A percentile compares a stretch with the other conserved stretches of the same genome.
These are phyloP conservation scores for Pristionchus japonicus DNA, from an alignment of 2,888 invertebrate species.

Conservation along the genomic window DNA sequence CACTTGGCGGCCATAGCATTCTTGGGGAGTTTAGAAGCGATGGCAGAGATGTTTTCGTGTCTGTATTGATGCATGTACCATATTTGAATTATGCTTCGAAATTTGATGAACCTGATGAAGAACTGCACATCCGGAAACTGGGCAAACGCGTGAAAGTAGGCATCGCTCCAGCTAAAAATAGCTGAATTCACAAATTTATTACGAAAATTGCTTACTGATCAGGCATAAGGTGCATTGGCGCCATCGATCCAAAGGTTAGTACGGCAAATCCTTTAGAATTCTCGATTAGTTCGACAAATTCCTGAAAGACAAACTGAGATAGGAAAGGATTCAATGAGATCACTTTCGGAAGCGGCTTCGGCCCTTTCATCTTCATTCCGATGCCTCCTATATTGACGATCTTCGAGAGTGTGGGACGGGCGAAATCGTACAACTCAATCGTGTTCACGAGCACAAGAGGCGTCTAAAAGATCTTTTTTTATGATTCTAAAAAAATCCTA, in stretches of 20 bases:
- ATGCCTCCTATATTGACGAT: slow-evolving; percentile 67
- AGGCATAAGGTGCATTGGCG: slow-evolving; percentile 31
- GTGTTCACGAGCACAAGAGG: slow-evolving; percentile 61
- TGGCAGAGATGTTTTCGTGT: background rate
- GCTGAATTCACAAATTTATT: no score
- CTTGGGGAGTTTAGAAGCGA: slow-evolving; percentile 38
- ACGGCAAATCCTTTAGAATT: background rate
- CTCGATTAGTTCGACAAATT: background rate
- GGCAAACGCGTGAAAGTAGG: slow-evolving; percentile 56
- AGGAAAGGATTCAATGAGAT: background rate
- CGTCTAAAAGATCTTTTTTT: background rate
- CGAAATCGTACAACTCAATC: slow-evolving; percentile 64
- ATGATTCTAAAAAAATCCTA: no score
- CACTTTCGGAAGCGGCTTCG: slow-evolving; percentile 54
- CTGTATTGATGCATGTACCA: background rate
- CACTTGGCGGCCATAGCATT: slow-evolving; percentile 65
- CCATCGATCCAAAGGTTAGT: slow-evolving; percentile 13
- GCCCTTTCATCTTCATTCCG: slow-evolving; percentile 60
- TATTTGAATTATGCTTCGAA: no score
- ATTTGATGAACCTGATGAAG: slow-evolving; percentile 51
- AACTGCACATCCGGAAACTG: slow-evolving; percentile 60
- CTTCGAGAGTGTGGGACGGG: slow-evolving; percentile 64
- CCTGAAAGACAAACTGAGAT: background rate
- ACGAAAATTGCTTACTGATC: background rate
- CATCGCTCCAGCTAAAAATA: slow-evolving; percentile 48